Evolutionary conservation across 2,113 vertebrate genomes (phyloP).

Genomic region (Xerus inauris): DNA sequence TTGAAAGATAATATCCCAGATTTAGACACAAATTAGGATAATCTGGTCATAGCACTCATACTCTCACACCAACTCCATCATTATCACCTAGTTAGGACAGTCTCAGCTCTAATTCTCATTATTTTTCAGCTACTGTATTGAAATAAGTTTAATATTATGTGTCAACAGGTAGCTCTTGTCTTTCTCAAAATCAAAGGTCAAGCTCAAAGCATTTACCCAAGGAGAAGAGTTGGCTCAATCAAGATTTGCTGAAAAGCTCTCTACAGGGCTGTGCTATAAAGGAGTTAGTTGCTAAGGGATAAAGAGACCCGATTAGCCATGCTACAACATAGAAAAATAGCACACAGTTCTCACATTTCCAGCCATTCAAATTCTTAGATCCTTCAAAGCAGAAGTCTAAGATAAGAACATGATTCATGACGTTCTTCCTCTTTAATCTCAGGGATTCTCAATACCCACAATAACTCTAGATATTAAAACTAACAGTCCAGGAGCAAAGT

Average conservation of each 20-base stretch:
- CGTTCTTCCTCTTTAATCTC: background rate
- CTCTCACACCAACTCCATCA: background rate
- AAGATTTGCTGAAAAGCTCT: slow-evolving; percentile 30
- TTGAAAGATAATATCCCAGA: slow-evolving; percentile 1
- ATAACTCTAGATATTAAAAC: background rate
- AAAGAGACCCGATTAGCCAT: background rate
- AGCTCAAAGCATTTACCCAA: background rate
- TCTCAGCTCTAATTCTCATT: background rate
- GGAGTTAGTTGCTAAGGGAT: background rate
- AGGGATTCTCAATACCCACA: background rate
- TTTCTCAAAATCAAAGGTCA: slow-evolving; percentile 27
- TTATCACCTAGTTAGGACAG: background rate
- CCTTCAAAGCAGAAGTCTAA: slow-evolving; percentile 9
- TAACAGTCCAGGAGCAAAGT: background rate
- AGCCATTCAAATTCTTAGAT: background rate
- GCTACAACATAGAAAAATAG: background rate
- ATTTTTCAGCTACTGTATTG: background rate
- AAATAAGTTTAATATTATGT: slow-evolving; percentile 24
- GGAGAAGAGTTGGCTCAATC: background rate
- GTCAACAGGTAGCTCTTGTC: slow-evolving; percentile 18
- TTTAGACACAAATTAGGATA: slow-evolving; percentile 46
- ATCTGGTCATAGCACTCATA: background rate
- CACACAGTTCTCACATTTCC: background rate
- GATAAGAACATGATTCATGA: background rate
- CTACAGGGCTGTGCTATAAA: background rate